Evolutionary conservation across 1,140 invertebrate species (phyloP).

Genomic region (Dufourea novaeangliae): DNA sequence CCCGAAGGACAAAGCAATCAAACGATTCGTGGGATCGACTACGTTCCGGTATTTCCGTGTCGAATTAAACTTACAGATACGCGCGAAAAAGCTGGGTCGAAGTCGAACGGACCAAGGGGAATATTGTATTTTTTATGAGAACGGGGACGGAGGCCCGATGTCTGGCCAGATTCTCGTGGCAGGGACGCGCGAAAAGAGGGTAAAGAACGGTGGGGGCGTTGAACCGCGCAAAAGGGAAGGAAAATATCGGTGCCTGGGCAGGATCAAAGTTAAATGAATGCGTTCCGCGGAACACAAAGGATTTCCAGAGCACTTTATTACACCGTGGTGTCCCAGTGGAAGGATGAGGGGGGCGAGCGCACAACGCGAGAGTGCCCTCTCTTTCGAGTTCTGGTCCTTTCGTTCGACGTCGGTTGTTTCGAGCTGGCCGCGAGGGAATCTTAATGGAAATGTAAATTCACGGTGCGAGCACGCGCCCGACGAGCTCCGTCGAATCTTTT

Average conservation of each 20-base stretch:
- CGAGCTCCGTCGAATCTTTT: constrained; percentile 11
- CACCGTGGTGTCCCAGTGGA: background rate
- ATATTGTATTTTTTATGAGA: constrained; percentile 70
- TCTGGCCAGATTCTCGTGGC: too few relatives aligned
- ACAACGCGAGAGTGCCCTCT: constrained; percentile 9
- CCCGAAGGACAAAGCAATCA: constrained; percentile 67
- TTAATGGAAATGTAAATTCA: constrained; percentile 63
- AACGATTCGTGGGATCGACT: constrained; percentile 16
- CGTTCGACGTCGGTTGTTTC: constrained; percentile 27
- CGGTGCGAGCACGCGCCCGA: constrained; percentile 12
- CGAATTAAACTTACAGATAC: constrained; percentile 73
- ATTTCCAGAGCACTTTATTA: constrained; percentile 58
- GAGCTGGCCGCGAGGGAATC: constrained; percentile 16
- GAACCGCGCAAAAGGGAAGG: constrained; percentile 28
- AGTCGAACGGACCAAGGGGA: constrained; percentile 65
- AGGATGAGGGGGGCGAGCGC: too few relatives aligned
- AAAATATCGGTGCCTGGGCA: constrained; percentile 38
- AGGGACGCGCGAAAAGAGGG: background rate
- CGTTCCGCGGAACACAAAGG: constrained; percentile 38
- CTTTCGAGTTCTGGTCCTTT: constrained; percentile 42
- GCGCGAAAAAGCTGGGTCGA: constrained; percentile 9
- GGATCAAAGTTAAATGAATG: constrained; percentile 63
- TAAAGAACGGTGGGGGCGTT: constrained; percentile 8
- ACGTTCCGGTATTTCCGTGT: constrained; percentile 53
- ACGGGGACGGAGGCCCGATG: too few relatives aligned